Evolutionary conservation across 2,888 invertebrate genomes (phyloP), one percentile per base, ranked within the genome.

Genomic region (Eilema sororculum): DNA sequence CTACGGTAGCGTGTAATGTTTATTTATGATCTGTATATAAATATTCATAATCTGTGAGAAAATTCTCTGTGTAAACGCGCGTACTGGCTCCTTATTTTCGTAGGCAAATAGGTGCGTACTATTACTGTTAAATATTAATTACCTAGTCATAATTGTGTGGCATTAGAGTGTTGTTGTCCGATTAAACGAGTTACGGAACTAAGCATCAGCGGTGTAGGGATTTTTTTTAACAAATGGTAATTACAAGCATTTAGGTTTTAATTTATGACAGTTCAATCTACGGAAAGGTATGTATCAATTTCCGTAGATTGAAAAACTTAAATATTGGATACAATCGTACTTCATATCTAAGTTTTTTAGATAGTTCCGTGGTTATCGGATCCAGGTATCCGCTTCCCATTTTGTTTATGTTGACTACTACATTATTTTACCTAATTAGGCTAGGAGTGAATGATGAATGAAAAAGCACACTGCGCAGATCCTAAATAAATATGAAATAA

Each of bases 1-100:
- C 67, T 58, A 30, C 74, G 72, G 82, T 82, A 83, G 83, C 82
- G 56, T 62, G 62, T 69, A 61, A 74, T 75, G 75, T 72, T 67
- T 76, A 75, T 76, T 73, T 79, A 77, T 75, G 65, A 63, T 25
- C 46, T 62, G 56, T 75, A 82, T 64, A 52, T 60, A 30, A 76
- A 81, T 78, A 83, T 83, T 83, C 75, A 83, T 80, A 61, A 72
- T 74, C 72, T 78, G 76, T 83, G 82, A 81, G 82, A 82, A 74
- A 62, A 61, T 67, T 78, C 63, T 71, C 58, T 70, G 65, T 67
- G 33, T 78, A 37, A 66, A 65, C 69, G 20, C 25, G 58, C 52
- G 75, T 16, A 58, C 46, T 58, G 28, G 33, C 66, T 71, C 62
- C 57, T 71, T 74, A 69, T 57, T 73, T 73, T 72, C 56, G 33